Conservation (phyloP, 2,113 vertebrate genomes). For the Hymenochirus boettgeri region DNA sequence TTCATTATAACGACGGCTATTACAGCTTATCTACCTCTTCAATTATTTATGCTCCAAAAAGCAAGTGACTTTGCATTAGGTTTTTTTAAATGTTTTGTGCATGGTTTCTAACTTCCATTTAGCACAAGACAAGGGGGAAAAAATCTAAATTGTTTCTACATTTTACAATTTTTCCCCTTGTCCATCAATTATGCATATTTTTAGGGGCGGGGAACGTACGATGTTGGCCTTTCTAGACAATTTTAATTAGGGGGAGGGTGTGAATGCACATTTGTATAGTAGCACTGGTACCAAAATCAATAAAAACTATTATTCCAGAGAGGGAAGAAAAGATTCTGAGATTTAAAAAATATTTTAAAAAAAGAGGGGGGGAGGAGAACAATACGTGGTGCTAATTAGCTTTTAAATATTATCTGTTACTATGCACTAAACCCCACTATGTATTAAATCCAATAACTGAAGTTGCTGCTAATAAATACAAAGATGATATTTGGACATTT, state of each 20-base stretch:
- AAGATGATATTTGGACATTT: too few species aligned
- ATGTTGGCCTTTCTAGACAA: conserved; percentile 43
- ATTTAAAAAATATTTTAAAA: too few species aligned
- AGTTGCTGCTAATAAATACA: too few species aligned
- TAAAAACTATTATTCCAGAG: too few species aligned
- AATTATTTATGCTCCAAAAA: conserved; percentile 68
- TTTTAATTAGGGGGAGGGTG: neutral
- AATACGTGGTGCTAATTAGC: too few species aligned
- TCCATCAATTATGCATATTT: conserved; percentile 50
- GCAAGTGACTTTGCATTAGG: conserved; percentile 57
- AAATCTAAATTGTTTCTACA: conserved; percentile 53
- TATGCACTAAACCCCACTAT: too few species aligned
- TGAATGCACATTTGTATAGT: too few species aligned
- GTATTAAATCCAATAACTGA: too few species aligned
- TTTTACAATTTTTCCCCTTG: conserved; percentile 46
- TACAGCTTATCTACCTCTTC: conserved; percentile 60
- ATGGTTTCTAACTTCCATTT: conserved; percentile 54
- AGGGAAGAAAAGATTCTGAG: too few species aligned
- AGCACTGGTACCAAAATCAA: too few species aligned
- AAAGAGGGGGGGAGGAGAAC: too few species aligned
- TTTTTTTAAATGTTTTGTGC: conserved; percentile 50
- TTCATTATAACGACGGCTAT: conserved; percentile 62
- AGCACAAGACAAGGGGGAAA: conserved; percentile 47
- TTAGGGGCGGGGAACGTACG: conserved; percentile 22
- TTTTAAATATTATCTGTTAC: too few species aligned